Evolutionary conservation across 1,140 invertebrate species (phyloP).

Genomic region (Lordiphosa mommai): DNA sequence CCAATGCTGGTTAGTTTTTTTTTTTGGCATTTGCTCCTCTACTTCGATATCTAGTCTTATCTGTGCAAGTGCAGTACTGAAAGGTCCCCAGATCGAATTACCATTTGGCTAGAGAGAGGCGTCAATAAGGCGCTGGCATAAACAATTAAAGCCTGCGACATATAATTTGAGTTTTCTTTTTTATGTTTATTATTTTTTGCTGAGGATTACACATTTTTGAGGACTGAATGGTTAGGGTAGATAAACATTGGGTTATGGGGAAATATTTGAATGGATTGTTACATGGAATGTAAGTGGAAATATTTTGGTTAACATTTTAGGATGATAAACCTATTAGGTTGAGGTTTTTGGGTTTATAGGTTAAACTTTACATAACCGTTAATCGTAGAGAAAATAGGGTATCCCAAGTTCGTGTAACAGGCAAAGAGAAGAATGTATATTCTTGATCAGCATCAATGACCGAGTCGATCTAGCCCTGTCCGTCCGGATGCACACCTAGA

Average conservation of each 20-base stretch:
- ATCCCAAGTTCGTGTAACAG: no score
- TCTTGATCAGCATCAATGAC: no score
- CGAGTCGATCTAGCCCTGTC: no score
- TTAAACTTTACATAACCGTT: no score
- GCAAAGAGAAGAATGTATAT: no score
- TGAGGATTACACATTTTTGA: slow-evolving; percentile 62
- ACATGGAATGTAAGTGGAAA: not conserved
- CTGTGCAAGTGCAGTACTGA: slow-evolving; percentile 16
- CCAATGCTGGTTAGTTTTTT: slow-evolving; percentile 63
- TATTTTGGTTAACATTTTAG: not conserved
- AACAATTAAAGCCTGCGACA: slow-evolving; percentile 65
- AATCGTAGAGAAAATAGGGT: no score
- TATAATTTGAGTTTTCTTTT: slow-evolving; percentile 9
- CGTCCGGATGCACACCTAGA: no score
- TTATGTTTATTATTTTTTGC: slow-evolving; percentile 46
- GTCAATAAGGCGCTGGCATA: slow-evolving; percentile 68
- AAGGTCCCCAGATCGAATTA: slow-evolving; percentile 39
- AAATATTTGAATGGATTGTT: not conserved
- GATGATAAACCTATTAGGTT: no score
- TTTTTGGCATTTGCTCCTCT: not conserved
- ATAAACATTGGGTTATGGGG: not conserved
- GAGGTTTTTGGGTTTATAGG: no score
- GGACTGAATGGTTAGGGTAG: slow-evolving; percentile 30
- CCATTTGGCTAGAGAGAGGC: slow-evolving; percentile 41
- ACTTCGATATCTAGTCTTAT: slow-evolving; percentile 41